phyloP scores from a whole-genome alignment of 2,888 invertebrate species.

The Drosophila mayaguana region DNA sequence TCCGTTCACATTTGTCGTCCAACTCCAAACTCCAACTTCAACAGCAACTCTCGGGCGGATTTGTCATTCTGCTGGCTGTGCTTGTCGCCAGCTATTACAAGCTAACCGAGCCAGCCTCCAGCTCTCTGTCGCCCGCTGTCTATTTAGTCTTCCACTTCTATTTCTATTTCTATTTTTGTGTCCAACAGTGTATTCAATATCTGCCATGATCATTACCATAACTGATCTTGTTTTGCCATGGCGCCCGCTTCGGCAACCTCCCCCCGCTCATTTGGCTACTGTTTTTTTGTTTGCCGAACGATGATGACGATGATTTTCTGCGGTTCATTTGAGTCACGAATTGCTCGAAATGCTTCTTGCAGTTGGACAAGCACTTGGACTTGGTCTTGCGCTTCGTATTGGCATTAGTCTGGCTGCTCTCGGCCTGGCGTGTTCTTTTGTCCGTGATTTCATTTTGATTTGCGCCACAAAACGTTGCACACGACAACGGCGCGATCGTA shows the following conservation, averaged over 20 bases:
- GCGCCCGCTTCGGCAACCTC: slow-evolving; percentile 44
- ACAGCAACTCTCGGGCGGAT: slow-evolving; percentile 50
- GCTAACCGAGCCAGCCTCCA: slow-evolving; percentile 4
- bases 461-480: slow-evolving; percentile 67
- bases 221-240: slow-evolving; percentile 76
- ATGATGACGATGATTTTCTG: slow-evolving; percentile 66
- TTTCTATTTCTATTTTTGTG: slow-evolving; percentile 37
- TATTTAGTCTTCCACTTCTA: slow-evolving; percentile 32
- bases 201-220: slow-evolving; percentile 76
- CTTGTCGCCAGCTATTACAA: slow-evolving; percentile 49
- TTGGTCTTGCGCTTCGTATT: slow-evolving; percentile 37
- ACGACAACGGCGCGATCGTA: slow-evolving; percentile 73
- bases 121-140: slow-evolving; percentile 24
- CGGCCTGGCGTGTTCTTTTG: slow-evolving; percentile 69
- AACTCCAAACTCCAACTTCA: slow-evolving; percentile 15
- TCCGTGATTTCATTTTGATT: slow-evolving; percentile 77
- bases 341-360: slow-evolving; percentile 62
- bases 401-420: neutral
- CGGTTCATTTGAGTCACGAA: slow-evolving; percentile 82
- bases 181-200: slow-evolving; percentile 58
- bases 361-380: slow-evolving; percentile 58
- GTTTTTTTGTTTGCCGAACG: slow-evolving; percentile 38
- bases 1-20: slow-evolving; percentile 58
- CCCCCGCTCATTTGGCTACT: slow-evolving; percentile 35
- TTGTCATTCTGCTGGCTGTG: slow-evolving; percentile 60